Evolutionary conservation across 2,888 invertebrate genomes (phyloP), one percentile per base, ranked within the genome.

Genomic region (Scaptomyza flava): DNA sequence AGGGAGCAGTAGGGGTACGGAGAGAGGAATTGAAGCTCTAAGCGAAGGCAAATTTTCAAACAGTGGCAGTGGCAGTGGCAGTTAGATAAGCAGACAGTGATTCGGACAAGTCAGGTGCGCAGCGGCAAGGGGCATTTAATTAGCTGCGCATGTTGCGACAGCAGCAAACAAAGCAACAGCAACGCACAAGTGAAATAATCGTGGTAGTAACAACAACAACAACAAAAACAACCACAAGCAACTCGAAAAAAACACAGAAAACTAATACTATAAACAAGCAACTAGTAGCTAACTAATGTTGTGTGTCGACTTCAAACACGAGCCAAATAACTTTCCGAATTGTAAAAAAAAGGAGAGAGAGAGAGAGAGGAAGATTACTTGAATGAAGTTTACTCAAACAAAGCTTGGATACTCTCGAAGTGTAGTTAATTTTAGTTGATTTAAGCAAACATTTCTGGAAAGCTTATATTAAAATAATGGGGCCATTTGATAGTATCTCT

Each of bases 61-160:
- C 72, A 48, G 63, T 68, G 61, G 57, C 68, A 68, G 71, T 64
- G 77, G 72, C 72, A 80, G 77, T 67, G 72, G 63, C 68, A 78
- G 77, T 77, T 78, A 77, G 70, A 74, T 74, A 74, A 74, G 73
- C 70, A 69, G 42, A 11, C 33, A 42, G 27, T 20, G 34, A 23
- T 36, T 12, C 20, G 23, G 47, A 7, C 14, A 36, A 42, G 12
- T 48, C 42, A 36, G 30, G 33, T 17, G 50, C 52, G 46, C 43
- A 57, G 52, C 17, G 59, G 57, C 53, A 53, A 64, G 62, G 62
- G 70, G 69, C 57, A 54, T 63, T 71, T 82, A 84, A 84, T 82
- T 84, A 82, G 81, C 79, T 63, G 66, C 70, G 56, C 57, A 63
- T 68, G 66, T 85, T 81, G 83, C 77, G 80, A 79, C 85, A 71